Base-by-base conservation (phyloP, 2,113 vertebrate species). In the Sander vitreus region DNA sequence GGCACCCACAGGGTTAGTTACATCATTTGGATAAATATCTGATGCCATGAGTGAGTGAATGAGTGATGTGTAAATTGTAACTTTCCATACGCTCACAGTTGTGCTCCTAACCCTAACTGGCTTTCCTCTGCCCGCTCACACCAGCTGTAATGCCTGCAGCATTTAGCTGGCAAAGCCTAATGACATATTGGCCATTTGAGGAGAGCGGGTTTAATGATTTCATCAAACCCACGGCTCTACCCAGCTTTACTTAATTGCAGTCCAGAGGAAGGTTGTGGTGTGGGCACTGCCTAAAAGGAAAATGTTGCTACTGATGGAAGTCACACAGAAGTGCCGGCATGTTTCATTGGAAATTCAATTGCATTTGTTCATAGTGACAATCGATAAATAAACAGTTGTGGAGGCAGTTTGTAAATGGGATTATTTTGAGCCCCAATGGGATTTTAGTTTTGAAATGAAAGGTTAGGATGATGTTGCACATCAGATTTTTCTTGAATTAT, bases 121-220 rank as follows among this genome's bases (percentile, higher is more conserved):
- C n/a, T 54, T 39, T 71, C 30, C 3, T 18, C 67, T 43, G 47
- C 21, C 18, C 45, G 63, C 59, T 69, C 60, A 68, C 47, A 36
- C 57, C 53, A 64, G 64, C 64, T 73, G 59, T 51, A 76, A 75
- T 25, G 89, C 43, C 73, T 8, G 0, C 66, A 74, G 81, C 74
- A 71, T 73, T 78, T 78, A 63, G 54, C 66, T 77, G 76, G 71
- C 55, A 77, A 57, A 78, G 75, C 64, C 69, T 62, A 65, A 85
- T 85, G 89, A 87, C 68, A 64, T 72, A 90, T 88, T 60, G 81
- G 78, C 89, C 91, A 75, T 90, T 79, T 73, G 81, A 87, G 36
- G 81, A 77, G 78, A 85, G 71, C 80, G 81, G 67, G 54, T 89
- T 85, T 76, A 78, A 88, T 90, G 73, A 85, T 86, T 84, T 87